Conservation (phyloP, 2,113 vertebrate species). For the Zeus faber region DNA sequence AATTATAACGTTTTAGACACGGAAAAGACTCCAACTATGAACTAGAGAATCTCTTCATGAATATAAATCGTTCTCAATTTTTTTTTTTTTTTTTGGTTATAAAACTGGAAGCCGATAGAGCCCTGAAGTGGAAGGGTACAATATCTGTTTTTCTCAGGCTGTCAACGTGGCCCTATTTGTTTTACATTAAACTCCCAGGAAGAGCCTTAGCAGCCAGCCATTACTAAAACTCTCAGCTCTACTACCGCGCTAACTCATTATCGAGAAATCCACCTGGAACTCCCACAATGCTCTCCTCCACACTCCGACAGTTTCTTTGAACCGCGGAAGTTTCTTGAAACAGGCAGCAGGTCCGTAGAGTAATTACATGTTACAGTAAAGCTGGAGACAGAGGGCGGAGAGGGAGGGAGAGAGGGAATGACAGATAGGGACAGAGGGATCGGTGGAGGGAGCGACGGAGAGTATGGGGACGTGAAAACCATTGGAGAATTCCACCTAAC, state of each 20-base stretch:
- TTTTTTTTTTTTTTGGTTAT: slow-evolving; percentile 21
- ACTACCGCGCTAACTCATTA: slow-evolving; percentile 72
- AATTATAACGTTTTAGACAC: too few relatives aligned
- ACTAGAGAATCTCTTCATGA: too few relatives aligned
- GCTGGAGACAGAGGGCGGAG: slow-evolving; percentile 26
- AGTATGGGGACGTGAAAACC: neutral
- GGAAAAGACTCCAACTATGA: too few relatives aligned
- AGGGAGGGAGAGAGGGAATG: slow-evolving; percentile 17
- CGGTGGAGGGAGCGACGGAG: neutral
- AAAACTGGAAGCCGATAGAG: slow-evolving; percentile 36
- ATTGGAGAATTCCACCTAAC: too few relatives aligned
- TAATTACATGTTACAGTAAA: slow-evolving; percentile 75
- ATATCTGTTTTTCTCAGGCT: slow-evolving; percentile 66
- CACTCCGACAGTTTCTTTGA: slow-evolving; percentile 73
- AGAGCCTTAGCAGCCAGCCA: slow-evolving; percentile 73
- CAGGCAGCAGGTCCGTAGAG: slow-evolving; percentile 65
- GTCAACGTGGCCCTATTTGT: slow-evolving; percentile 67
- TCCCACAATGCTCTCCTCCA: slow-evolving; percentile 75
- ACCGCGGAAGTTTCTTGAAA: slow-evolving; percentile 66
- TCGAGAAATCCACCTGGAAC: slow-evolving; percentile 79
- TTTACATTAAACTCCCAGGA: slow-evolving; percentile 73
- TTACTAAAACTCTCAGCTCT: slow-evolving; percentile 73
- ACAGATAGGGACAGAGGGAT: slow-evolving; percentile 43
- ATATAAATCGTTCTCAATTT: slow-evolving; percentile 45
- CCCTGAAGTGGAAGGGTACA: slow-evolving; percentile 50